Evolutionary conservation across 2,797 vertebrate genomes (phyloP).

Genomic region (Peromyscus melanophrys): DNA sequence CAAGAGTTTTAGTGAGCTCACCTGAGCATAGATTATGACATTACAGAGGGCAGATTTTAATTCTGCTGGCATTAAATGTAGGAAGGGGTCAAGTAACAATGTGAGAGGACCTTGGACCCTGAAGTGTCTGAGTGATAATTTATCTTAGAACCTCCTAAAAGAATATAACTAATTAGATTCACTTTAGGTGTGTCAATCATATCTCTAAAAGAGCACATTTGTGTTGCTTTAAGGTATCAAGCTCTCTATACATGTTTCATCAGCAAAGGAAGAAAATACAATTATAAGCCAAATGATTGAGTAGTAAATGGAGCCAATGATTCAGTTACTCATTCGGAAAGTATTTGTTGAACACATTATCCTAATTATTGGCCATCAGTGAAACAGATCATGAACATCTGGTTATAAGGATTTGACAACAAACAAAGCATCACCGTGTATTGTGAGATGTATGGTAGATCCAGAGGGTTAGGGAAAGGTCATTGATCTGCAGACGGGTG

Average conservation of each 20-base stretch:
- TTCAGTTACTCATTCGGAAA: neutral
- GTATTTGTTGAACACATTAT: neutral
- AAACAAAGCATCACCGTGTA: neutral
- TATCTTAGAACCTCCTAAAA: neutral
- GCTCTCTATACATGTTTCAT: neutral
- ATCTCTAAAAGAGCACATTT: neutral
- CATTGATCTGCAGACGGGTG: no score
- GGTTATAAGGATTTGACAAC: neutral
- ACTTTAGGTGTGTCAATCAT: neutral
- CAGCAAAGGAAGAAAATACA: neutral
- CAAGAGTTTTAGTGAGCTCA: neutral
- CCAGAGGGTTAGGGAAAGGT: no score
- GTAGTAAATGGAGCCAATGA: neutral
- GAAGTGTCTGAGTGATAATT: neutral
- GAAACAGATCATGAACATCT: neutral
- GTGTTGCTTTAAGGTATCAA: neutral
- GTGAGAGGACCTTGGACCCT: neutral
- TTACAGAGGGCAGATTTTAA: neutral
- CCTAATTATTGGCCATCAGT: neutral
- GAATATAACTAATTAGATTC: rapidly evolving
- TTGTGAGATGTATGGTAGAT: neutral
- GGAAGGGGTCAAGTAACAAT: rapidly evolving
- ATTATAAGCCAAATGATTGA: neutral
- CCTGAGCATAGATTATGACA: neutral
- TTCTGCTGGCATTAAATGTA: neutral